phyloP scores from a whole-genome alignment of 1,140 invertebrate species.

The Drosophila subpulchrella region DNA sequence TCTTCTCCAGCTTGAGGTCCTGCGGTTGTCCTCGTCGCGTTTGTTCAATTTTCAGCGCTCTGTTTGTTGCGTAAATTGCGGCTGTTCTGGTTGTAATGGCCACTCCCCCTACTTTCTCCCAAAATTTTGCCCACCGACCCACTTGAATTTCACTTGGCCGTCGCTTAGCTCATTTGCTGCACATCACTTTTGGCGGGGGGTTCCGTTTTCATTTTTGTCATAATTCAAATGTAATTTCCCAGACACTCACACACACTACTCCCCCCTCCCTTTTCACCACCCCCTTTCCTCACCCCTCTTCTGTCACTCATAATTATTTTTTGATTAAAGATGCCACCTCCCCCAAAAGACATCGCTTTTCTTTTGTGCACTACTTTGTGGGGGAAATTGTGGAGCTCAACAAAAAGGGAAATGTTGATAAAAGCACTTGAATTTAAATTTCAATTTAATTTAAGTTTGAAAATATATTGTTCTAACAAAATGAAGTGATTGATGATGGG shows the following conservation, averaged over 20 bases:
- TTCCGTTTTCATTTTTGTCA: slow-evolving; percentile 44
- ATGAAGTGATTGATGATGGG: slow-evolving; percentile 19
- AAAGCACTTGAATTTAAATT: slow-evolving; percentile 30
- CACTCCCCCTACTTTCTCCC: slow-evolving; percentile 1
- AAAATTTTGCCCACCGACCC: slow-evolving; percentile 1
- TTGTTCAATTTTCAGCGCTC: slow-evolving; percentile 63
- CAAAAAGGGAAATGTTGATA: slow-evolving; percentile 1
- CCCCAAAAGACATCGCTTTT: slow-evolving; percentile 27
- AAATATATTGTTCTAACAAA: slow-evolving; percentile 17
- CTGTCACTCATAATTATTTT: slow-evolving; percentile 77
- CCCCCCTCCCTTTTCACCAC: slow-evolving; percentile 46
- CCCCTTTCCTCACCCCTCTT: slow-evolving; percentile 46
- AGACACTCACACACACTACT: slow-evolving; percentile 20
- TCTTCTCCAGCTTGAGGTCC: slow-evolving; percentile 15
- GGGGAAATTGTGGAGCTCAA: slow-evolving; percentile 9
- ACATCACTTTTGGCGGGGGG: slow-evolving; percentile 41
- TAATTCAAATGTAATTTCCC: slow-evolving; percentile 79
- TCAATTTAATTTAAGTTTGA: slow-evolving; percentile 31
- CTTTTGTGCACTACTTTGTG: slow-evolving; percentile 34
- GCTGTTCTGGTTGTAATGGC: slow-evolving; percentile 36
- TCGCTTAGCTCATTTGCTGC: slow-evolving; percentile 76
- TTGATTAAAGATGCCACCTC: slow-evolving; percentile 69
- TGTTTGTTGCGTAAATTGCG: slow-evolving; percentile 71
- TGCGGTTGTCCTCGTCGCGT: slow-evolving; percentile 28
- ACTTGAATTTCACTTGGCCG: slow-evolving; percentile 68